Base-by-base conservation (phyloP, 2,888 invertebrate genomes). In the Nemotelus pantherinus region DNA sequence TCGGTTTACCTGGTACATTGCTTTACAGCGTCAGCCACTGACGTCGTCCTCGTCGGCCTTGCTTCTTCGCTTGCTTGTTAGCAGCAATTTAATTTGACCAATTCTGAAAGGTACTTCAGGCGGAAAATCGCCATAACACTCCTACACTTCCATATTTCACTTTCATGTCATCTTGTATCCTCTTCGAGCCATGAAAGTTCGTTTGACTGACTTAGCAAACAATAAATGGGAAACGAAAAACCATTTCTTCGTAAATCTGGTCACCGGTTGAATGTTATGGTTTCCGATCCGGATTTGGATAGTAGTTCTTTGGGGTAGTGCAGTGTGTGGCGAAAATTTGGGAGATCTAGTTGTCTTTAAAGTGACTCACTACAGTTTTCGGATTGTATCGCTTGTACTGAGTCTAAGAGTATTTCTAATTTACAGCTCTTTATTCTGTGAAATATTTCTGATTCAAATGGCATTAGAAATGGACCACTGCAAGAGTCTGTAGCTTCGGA, bases 61-160 rank as follows among this genome's bases (percentile, higher is more conserved):
- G 25, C 25, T 25, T 25, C 25, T 25, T 25, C 25, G 25, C 25
- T 25, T 25, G 25, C 25, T 57, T 57, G 57, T 25, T 57, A 57
- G 25, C 9, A 47, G 43, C 3, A 63, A 39, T 63, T 63, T 63
- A 43, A 63, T 63, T 63, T 43, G 41, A n/a, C 65, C 6, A 65
- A 44, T 65, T 44, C 6, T 9, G 45, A 65, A 25, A 45, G 45
- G 45, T 25, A 43, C 45, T 65, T 45, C 65, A 65, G 43, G 65
- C n/a, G 65, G 65, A 65, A 65, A 65, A 44, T 65, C 65, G 43
- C 45, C 25, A 65, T 25, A 65, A 45, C 65, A 45, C 65, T 44
- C 45, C 45, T 44, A 65, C 45, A 65, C 25, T 57, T 57, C 57
- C 57, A 25, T 3, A 57, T 57, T 57, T 65, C 45, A 7, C 45